These are phyloP conservation scores for Virgularia gustaviana DNA, from an alignment of 92 coral and sea anemone genomes.

Conservation along the genomic window DNA sequence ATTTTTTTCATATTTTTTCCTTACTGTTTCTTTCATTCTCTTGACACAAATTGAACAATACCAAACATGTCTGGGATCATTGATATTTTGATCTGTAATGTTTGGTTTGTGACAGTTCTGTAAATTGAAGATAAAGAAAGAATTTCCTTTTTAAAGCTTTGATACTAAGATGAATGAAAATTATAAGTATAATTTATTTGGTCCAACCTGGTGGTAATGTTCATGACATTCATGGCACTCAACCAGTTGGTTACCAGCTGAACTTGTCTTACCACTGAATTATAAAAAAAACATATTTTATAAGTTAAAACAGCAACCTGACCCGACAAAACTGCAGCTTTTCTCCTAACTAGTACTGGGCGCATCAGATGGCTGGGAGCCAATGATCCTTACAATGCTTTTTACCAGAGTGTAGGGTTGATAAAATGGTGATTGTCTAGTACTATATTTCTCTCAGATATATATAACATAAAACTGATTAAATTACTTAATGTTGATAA, in stretches of 20 bases:
- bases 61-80: constrained; percentile 93
- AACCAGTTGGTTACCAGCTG: constrained; percentile 80
- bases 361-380: no score
- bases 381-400: no score
- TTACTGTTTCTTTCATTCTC: constrained; percentile 83
- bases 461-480: no score
- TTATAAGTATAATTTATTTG: not conserved
- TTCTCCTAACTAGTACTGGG: no score
- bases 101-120: constrained; percentile 95
- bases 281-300: no score
- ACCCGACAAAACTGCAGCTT: no score
- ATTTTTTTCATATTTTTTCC: constrained; percentile 14
- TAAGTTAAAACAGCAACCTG: no score
- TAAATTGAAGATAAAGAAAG: not conserved
- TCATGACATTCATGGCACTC: constrained; percentile 98
- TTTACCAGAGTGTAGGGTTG: no score
- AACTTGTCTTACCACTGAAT: constrained; percentile 67
- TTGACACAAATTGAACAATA: constrained; percentile 75
- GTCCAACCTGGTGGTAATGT: constrained; percentile 79
- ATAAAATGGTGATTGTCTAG: no score
- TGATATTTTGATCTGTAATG: constrained; percentile 86
- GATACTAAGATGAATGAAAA: not conserved
- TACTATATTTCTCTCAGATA: no score
- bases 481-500: no score
- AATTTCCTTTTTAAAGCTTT: no score